Conservation (phyloP, 2,888 invertebrate species). For the Hoplodrina blanda region DNA sequence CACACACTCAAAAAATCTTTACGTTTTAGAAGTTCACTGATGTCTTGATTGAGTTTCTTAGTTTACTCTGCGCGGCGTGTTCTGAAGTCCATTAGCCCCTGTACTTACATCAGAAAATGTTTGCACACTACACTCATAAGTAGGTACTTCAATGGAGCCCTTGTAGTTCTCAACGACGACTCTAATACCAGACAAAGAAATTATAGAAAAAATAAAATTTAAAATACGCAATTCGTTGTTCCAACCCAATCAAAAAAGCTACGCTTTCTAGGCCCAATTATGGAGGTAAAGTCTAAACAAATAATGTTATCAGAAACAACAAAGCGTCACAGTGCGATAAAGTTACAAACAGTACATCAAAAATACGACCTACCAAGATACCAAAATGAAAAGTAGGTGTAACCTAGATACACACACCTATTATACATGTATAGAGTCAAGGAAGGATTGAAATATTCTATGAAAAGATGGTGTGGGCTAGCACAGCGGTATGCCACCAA, state of each 20-base stretch:
- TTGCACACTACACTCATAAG: conserved; percentile 24
- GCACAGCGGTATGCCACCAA: conserved; percentile 40
- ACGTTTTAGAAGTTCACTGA: neutral
- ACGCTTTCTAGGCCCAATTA: conserved; percentile 16
- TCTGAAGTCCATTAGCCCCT: conserved; percentile 25
- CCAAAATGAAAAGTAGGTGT: conserved; percentile 30
- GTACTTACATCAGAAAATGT: conserved; percentile 28
- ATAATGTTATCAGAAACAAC: conserved; percentile 4
- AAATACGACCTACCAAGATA: conserved; percentile 26
- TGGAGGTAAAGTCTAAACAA: neutral
- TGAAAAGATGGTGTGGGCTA: conserved; percentile 10
- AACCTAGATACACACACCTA: conserved; percentile 21
- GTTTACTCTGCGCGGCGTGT: neutral
- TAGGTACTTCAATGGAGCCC: conserved; percentile 3
- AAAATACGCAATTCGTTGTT: neutral
- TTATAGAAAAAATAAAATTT: conserved; percentile 4
- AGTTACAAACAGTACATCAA: neutral
- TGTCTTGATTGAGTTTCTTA: conserved; percentile 5
- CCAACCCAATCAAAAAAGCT: conserved; percentile 4
- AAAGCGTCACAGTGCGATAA: conserved; percentile 10
- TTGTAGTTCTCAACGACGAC: conserved; percentile 4
- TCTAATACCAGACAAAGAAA: neutral
- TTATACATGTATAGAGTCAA: neutral
- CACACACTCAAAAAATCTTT: conserved; percentile 13
- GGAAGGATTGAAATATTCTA: conserved; percentile 21